phyloP scores from a whole-genome alignment of 2,797 vertebrate species.

The Crax fasciolata region DNA sequence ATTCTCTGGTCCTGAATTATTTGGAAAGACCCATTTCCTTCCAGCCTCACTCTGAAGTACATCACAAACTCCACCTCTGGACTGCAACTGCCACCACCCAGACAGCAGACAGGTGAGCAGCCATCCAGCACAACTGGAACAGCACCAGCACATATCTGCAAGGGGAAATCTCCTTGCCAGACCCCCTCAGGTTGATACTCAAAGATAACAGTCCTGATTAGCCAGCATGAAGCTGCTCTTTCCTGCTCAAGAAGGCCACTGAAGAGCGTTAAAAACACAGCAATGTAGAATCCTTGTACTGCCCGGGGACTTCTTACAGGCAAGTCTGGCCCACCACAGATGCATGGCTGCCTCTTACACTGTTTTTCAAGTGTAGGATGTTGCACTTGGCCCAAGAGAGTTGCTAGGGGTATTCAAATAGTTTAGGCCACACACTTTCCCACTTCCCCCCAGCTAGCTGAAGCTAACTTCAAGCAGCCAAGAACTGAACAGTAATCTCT shows the following conservation, averaged over 20 bases:
- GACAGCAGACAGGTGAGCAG: neutral
- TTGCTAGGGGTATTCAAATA: neutral
- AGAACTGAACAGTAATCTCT: neutral
- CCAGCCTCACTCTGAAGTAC: neutral
- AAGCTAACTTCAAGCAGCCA: neutral
- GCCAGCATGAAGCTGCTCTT: neutral
- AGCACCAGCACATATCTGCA: neutral
- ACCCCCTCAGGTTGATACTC: neutral
- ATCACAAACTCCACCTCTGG: neutral
- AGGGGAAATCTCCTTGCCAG: neutral
- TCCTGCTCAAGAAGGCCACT: neutral
- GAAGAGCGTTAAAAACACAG: rapidly evolving
- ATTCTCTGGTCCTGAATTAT: neutral
- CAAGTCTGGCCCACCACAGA: neutral
- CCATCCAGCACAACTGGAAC: neutral
- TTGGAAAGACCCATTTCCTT: neutral
- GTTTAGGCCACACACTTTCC: neutral
- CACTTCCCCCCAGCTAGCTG: neutral
- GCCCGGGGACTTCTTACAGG: neutral
- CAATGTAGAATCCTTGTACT: neutral
- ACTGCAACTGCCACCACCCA: neutral
- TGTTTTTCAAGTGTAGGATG: neutral
- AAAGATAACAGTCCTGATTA: neutral
- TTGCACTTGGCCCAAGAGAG: neutral
- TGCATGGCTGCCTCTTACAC: neutral